Evolutionary conservation across 1,140 invertebrate species (phyloP), one percentile per base, ranked within the genome.

Genomic region (Drosophila yakuba): DNA sequence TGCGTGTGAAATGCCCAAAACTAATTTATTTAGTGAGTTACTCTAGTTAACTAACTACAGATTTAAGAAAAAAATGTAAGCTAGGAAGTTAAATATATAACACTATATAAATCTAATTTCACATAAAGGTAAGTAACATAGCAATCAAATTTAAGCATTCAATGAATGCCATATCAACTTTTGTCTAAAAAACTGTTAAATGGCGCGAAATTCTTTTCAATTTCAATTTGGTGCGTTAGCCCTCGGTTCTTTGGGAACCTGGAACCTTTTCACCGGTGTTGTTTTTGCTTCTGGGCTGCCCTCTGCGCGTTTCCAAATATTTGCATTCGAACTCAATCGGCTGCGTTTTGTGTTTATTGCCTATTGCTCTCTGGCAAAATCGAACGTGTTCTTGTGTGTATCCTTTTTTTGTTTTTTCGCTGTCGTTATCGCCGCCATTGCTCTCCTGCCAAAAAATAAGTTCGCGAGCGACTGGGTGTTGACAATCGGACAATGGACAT

Each of bases 321-420:
- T 88, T 88, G 83, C 84, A 83, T 83, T 79, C 75, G 84, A 83
- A 89, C 79, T 89, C 83, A 88, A 88, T 88, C 89, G 84, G 76
- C 69, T 80, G 79, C 75, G 76, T 89, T 88, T 88, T 89, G 79
- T 83, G 79, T 89, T 89, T 88, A 89, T 88, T 88, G 79, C 84
- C 67, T 71, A 76, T 88, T 69, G 69, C 60, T 78, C 32, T 60
- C 60, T 67, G 84, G 45, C 67, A 57, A 68, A 82, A 86, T 68
- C 58, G 74, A 72, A 81, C 58, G 52, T 54, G 57, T 73, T 68
- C 64, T 59, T 25, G 35, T 39, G 35, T 48, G 43, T 50, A 47
- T 66, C 48, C 17, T 17, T 72, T 74, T 77, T 74, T 78, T 36
- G 57, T 50, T 17, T 48, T 62, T 36, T 62, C 44, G 59, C 23